A percentile compares a stretch with the other conserved stretches of the same genome.
Conservation (phyloP, 2,797 vertebrate genomes). For the Sebastolobus altivelis region DNA sequence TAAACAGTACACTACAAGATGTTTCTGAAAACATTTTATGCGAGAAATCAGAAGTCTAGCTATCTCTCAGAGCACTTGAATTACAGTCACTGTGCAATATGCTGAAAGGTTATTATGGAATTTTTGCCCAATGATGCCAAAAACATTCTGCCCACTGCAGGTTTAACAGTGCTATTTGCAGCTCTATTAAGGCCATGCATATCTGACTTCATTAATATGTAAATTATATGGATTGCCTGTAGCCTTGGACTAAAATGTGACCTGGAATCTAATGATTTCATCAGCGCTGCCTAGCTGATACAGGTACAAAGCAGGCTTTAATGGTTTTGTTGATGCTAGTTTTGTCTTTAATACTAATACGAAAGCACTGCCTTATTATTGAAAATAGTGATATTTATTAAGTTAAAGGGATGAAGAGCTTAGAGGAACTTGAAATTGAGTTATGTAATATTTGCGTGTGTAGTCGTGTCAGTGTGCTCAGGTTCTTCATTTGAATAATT, state of each 20-base stretch:
- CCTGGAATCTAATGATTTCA: background rate
- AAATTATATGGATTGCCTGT: background rate
- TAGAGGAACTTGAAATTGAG: background rate
- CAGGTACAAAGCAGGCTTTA: background rate
- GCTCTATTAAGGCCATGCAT: background rate
- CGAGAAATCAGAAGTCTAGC: too few species aligned
- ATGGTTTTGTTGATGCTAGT: background rate
- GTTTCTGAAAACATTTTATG: too few species aligned
- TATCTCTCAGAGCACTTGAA: too few species aligned
- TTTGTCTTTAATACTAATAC: background rate
- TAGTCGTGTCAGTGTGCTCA: background rate
- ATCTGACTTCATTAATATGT: background rate
- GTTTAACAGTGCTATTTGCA: background rate
- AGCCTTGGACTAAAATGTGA: background rate
- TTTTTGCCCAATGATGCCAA: too few species aligned
- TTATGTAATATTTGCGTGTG: background rate
- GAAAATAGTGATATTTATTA: background rate
- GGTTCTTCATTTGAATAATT: conserved; percentile 11
- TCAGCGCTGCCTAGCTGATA: background rate
- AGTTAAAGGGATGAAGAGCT: background rate
- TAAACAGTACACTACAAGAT: too few species aligned
- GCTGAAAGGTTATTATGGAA: too few species aligned
- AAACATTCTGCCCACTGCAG: too few species aligned
- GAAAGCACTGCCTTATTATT: background rate
- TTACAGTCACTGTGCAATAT: too few species aligned